Conservation (phyloP, 1,140 invertebrate genomes). For the Eupristina koningsbergeri region DNA sequence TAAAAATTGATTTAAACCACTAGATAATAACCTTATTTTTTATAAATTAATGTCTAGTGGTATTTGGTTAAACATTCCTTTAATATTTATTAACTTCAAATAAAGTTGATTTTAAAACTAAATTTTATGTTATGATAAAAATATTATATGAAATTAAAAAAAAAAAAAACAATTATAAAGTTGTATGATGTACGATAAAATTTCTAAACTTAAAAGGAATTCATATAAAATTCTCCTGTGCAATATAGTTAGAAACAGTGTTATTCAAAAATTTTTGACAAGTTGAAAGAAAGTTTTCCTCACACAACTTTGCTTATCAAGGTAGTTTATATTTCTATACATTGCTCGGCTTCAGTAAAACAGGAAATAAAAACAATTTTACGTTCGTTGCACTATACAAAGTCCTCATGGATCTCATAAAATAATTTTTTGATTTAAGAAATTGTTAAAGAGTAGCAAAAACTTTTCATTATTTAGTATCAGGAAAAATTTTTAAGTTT, state of each 20-base stretch:
- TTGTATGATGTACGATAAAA: background rate
- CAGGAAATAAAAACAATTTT: background rate
- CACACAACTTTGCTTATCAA: background rate
- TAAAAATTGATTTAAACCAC: too few relatives aligned
- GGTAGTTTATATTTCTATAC: background rate
- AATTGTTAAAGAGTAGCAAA: background rate
- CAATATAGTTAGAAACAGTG: background rate
- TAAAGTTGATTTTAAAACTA: too few relatives aligned
- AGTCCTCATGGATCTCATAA: background rate
- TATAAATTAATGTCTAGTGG: too few relatives aligned
- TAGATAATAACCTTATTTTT: too few relatives aligned
- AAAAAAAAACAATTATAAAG: background rate
- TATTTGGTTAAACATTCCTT: too few relatives aligned
- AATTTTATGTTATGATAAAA: too few relatives aligned
- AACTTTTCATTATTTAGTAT: background rate
- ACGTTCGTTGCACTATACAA: background rate
- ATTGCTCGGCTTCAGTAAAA: background rate
- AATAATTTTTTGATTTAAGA: background rate
- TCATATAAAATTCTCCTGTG: background rate
- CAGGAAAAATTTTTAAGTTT: background rate
- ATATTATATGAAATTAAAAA: too few relatives aligned
- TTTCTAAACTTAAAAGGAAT: background rate
- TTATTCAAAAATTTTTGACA: background rate
- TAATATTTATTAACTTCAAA: too few relatives aligned
- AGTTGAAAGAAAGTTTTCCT: background rate